These are phyloP conservation scores for Eulithis prunata DNA, from an alignment of 2,888 invertebrate genomes.

Conservation along the genomic window DNA sequence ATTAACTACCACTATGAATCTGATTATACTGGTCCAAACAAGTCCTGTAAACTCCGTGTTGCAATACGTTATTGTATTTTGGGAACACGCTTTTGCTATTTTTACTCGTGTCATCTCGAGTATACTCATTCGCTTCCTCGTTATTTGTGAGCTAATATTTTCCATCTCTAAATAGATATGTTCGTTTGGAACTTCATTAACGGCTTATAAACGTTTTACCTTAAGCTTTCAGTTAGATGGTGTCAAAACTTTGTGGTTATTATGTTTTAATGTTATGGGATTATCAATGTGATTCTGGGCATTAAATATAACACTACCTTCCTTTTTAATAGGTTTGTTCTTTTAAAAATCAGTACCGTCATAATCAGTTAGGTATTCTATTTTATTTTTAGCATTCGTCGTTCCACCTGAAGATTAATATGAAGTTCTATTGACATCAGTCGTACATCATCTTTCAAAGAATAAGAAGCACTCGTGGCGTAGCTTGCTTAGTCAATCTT, in stretches of 20 bases:
- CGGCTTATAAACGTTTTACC: constrained; percentile 32
- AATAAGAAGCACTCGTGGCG: too few relatives aligned
- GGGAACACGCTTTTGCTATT: constrained; percentile 33
- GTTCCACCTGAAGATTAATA: too few relatives aligned
- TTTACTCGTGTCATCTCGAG: constrained; percentile 39
- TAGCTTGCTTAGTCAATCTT: too few relatives aligned
- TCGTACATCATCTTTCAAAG: too few relatives aligned
- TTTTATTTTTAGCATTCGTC: too few relatives aligned
- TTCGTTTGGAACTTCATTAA: constrained; percentile 38
- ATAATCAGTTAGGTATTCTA: too few relatives aligned
- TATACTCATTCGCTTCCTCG: constrained; percentile 42
- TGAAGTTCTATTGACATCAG: too few relatives aligned
- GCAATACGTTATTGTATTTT: constrained; percentile 31
- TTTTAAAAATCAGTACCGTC: too few relatives aligned
- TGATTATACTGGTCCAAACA: background rate
- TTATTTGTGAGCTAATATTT: constrained; percentile 43
- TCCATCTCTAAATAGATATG: constrained; percentile 40
- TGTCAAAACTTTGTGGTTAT: constrained; percentile 23
- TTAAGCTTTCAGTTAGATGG: constrained; percentile 13
- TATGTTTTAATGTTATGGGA: constrained; percentile 2
- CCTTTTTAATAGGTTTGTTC: background rate
- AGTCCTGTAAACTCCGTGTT: constrained; percentile 15
- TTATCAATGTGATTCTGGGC: background rate
- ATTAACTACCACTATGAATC: background rate
- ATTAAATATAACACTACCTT: background rate